Percentiles rank a stretch among this genome's conserved stretches.
These are phyloP conservation scores for Drosophila littoralis DNA, from an alignment of 1,140 invertebrate species.

Conservation along the genomic window DNA sequence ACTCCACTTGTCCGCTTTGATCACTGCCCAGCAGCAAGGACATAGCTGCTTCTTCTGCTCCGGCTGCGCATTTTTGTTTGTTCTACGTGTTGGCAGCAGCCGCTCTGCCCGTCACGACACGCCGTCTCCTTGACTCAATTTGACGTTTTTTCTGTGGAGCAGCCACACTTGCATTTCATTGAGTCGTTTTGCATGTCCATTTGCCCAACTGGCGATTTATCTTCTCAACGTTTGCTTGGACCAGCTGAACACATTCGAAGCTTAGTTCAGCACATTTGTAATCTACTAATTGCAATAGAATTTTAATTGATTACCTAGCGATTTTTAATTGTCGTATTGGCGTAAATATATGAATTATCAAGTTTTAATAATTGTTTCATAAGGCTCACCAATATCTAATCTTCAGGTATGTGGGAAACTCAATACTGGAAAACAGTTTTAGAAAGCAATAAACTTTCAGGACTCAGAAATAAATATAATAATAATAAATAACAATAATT, in stretches of 20 bases:
- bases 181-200: slow-evolving; percentile 76
- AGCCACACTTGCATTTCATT: slow-evolving; percentile 35
- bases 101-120: no score
- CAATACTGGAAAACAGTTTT: no score
- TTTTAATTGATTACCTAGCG: background rate
- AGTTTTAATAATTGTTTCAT: no score
- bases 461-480: no score
- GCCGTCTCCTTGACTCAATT: no score
- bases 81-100: slow-evolving; percentile 58
- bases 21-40: slow-evolving; percentile 45
- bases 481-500: no score
- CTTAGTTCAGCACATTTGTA: background rate
- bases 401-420: no score
- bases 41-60: background rate
- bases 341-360: no score
- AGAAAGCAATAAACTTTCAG: no score
- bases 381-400: no score
- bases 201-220: slow-evolving; percentile 46
- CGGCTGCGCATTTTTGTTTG: slow-evolving; percentile 8
- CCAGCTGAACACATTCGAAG: background rate
- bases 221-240: slow-evolving; percentile 7
- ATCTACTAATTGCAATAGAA: background rate
- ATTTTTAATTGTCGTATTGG: no score
- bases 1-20: slow-evolving; percentile 80
- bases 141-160: background rate